Percentiles rank a stretch among this genome's conserved stretches.
Evolutionary conservation across 2,888 invertebrate species (phyloP).

Genomic region (Aleiodes testaceus): DNA sequence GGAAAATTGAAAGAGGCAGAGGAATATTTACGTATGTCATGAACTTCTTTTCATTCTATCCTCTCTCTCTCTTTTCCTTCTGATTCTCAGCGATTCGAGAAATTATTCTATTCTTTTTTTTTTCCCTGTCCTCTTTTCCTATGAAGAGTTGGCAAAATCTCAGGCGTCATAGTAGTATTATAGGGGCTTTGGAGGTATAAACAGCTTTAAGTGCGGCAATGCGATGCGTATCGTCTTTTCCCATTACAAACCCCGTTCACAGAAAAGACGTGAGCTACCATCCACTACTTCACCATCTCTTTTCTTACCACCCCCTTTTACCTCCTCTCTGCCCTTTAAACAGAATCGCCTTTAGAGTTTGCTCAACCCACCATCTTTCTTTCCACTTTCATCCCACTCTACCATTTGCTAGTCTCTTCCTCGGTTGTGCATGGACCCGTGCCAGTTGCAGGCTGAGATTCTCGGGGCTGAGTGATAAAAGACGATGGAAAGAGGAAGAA

Average conservation of each 20-base stretch:
- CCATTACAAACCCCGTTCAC: conserved; percentile 62
- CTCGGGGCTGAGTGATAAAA: conserved; percentile 37
- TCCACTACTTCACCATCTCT: conserved; percentile 15
- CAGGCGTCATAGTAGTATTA: conserved; percentile 60
- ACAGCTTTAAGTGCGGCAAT: conserved; percentile 66
- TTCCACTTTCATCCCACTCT: conserved; percentile 36
- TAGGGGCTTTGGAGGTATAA: conserved; percentile 62
- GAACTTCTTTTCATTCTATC: conserved; percentile 18
- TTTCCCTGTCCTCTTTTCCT: not conserved
- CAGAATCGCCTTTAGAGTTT: conserved; percentile 33
- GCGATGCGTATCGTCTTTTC: conserved; percentile 70
- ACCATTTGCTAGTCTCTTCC: conserved; percentile 49
- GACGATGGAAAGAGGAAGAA: conserved; percentile 34
- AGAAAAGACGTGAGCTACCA: conserved; percentile 55
- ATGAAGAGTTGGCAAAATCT: conserved; percentile 26
- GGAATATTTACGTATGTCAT: conserved; percentile 27
- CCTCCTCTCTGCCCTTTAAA: conserved; percentile 4
- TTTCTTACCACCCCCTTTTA: not conserved
- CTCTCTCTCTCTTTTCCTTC: not conserved
- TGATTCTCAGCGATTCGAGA: conserved; percentile 9
- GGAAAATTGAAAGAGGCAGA: not conserved
- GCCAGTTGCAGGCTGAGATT: conserved; percentile 62
- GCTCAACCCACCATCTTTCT: conserved; percentile 22
- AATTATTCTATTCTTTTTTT: not conserved
- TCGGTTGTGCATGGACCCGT: conserved; percentile 59